phyloP scores from a whole-genome alignment of 2,888 invertebrate genomes.

The Pollenia amentaria region DNA sequence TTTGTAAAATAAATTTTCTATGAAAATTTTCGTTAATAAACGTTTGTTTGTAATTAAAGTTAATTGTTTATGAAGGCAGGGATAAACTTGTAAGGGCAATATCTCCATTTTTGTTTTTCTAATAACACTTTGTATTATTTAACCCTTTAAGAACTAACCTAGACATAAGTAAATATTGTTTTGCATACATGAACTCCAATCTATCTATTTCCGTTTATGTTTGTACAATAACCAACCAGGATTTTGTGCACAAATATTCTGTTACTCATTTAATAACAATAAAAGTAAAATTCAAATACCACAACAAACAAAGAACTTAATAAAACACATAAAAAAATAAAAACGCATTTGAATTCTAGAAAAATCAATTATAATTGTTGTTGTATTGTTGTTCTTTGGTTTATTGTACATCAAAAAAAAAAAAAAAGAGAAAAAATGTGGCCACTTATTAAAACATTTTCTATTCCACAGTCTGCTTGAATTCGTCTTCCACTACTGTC shows the following conservation, averaged over 20 bases:
- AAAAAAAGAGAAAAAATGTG: not conserved
- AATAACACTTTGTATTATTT: not conserved
- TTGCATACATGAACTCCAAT: not conserved
- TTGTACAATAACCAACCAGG: conserved; percentile 7
- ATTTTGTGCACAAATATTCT: not conserved
- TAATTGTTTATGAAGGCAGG: no score
- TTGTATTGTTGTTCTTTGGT: not conserved
- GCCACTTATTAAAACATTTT: conserved; percentile 6
- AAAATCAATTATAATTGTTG: conserved; percentile 30
- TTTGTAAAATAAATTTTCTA: no score
- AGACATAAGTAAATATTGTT: not conserved
- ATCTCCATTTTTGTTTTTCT: no score
- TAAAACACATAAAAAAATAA: not conserved
- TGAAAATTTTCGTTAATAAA: no score
- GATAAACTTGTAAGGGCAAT: no score
- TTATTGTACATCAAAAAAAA: conserved; percentile 6
- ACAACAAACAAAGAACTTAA: not conserved
- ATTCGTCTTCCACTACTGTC: conserved; percentile 10
- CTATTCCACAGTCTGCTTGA: conserved; percentile 7
- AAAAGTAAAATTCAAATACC: not conserved
- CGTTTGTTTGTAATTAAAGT: no score
- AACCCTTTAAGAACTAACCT: not conserved
- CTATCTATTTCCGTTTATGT: not conserved
- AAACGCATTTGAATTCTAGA: conserved; percentile 26
- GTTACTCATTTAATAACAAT: conserved; percentile 21